Evolutionary conservation across 2,888 invertebrate genomes (phyloP).

Genomic region (Drosophila meridiana): DNA sequence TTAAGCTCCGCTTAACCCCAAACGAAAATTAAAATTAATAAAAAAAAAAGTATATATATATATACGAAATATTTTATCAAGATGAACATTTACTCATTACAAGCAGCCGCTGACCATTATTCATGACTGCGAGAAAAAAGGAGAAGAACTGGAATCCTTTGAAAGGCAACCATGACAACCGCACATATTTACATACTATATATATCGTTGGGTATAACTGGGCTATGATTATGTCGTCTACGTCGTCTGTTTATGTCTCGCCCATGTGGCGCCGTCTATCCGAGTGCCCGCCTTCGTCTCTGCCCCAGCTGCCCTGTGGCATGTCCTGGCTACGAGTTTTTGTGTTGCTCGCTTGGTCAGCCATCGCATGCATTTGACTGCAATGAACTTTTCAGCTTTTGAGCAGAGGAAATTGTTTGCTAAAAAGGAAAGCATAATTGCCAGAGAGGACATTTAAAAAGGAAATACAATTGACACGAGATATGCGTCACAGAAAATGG

Average conservation of each 20-base stretch:
- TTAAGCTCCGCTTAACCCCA: background rate
- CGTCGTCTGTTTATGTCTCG: constrained; percentile 60
- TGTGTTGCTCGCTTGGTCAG: constrained; percentile 27
- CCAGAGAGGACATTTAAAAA: constrained; percentile 56
- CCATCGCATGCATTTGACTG: constrained; percentile 59
- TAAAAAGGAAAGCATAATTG: constrained; percentile 68
- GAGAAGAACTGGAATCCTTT: constrained; percentile 3
- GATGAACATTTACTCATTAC: constrained; percentile 15
- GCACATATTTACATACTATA: background rate
- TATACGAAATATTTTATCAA: constrained; percentile 8
- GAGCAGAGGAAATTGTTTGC: constrained; percentile 55
- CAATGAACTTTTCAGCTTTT: constrained; percentile 58
- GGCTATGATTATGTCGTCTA: constrained; percentile 44
- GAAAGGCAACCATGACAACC: constrained; percentile 13
- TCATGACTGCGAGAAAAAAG: background rate
- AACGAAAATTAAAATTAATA: background rate
- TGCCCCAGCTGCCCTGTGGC: constrained; percentile 37
- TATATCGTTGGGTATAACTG: constrained; percentile 37
- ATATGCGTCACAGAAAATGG: constrained; percentile 29
- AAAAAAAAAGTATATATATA: background rate
- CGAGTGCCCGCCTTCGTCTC: constrained; percentile 38
- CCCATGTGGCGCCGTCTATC: constrained; percentile 70
- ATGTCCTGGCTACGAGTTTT: constrained; percentile 26
- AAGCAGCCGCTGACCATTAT: constrained; percentile 7
- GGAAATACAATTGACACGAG: constrained; percentile 66